Evolutionary conservation across 2,888 invertebrate genomes (phyloP).

Genomic region (Panzeria rudis): DNA sequence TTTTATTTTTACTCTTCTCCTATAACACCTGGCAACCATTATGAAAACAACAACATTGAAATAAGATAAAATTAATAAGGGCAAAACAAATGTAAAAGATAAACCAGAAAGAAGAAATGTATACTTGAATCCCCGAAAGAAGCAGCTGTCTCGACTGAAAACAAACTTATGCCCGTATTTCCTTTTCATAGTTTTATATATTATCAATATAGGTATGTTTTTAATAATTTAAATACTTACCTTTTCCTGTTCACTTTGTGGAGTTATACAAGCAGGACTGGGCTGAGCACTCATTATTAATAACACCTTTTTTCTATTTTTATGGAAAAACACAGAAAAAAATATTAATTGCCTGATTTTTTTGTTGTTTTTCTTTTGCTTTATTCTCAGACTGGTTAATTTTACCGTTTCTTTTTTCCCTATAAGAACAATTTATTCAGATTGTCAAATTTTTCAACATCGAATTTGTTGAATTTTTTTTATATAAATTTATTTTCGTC

Average conservation of each 20-base stretch:
- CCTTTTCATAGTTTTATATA: not conserved
- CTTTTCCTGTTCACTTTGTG: slow-evolving; percentile 89
- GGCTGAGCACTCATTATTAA: slow-evolving; percentile 89
- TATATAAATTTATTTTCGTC: slow-evolving; percentile 23
- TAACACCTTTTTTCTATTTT: slow-evolving; percentile 67
- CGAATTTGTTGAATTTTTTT: slow-evolving; percentile 22
- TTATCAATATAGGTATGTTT: not conserved
- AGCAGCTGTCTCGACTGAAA: slow-evolving; percentile 50
- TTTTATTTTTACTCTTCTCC: slow-evolving; percentile 47
- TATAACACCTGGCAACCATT: slow-evolving; percentile 64
- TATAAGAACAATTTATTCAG: slow-evolving; percentile 45
- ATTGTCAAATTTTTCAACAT: slow-evolving; percentile 27
- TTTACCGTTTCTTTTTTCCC: slow-evolving; percentile 36
- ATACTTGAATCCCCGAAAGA: slow-evolving; percentile 20
- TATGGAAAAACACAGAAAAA: slow-evolving; percentile 45
- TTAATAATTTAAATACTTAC: slow-evolving; percentile 72
- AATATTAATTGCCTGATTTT: slow-evolving; percentile 46
- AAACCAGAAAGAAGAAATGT: slow-evolving; percentile 44
- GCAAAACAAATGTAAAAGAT: slow-evolving; percentile 44
- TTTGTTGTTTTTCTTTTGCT: slow-evolving; percentile 7
- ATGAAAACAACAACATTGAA: slow-evolving; percentile 45
- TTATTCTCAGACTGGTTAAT: slow-evolving; percentile 7
- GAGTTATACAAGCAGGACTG: slow-evolving; percentile 89
- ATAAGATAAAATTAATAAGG: slow-evolving; percentile 47
- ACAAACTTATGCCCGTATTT: not conserved